Evolutionary conservation across 2,888 invertebrate species (phyloP).

Genomic region (Hirudinaria manillensis): DNA sequence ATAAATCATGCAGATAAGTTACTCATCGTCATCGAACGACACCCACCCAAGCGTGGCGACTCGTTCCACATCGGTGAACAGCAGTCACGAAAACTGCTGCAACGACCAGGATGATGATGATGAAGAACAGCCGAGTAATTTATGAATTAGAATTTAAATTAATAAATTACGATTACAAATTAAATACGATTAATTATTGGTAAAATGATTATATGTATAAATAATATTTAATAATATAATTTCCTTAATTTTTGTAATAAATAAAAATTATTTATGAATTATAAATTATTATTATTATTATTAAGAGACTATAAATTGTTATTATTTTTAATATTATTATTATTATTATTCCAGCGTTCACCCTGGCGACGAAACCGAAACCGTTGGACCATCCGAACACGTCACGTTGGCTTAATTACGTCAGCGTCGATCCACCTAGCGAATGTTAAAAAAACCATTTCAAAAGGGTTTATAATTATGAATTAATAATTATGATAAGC

Average conservation of each 20-base stretch:
- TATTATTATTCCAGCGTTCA: not conserved
- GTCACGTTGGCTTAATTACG: conserved; percentile 10
- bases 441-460: not conserved
- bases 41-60: conserved; percentile 1
- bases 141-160: too few species aligned
- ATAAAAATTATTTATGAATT: too few species aligned
- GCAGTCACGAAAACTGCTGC: not conserved
- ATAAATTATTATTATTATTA: conserved; percentile 1
- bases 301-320: too few species aligned
- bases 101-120: not conserved
- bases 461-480: too few species aligned
- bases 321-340: not conserved
- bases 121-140: not conserved
- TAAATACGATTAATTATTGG: too few species aligned
- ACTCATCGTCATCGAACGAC: conserved; percentile 2
- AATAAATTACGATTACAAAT: too few species aligned
- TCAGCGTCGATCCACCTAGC: conserved; percentile 10
- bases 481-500: too few species aligned
- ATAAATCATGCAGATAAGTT: not conserved
- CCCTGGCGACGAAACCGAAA: not conserved
- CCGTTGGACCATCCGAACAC: not conserved
- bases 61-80: conserved; percentile 7
- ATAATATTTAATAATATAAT: too few species aligned
- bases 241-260: too few species aligned
- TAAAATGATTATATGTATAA: too few species aligned